These are phyloP conservation scores for Schizaphis graminum DNA, from an alignment of 2,888 invertebrate species.

Conservation along the genomic window DNA sequence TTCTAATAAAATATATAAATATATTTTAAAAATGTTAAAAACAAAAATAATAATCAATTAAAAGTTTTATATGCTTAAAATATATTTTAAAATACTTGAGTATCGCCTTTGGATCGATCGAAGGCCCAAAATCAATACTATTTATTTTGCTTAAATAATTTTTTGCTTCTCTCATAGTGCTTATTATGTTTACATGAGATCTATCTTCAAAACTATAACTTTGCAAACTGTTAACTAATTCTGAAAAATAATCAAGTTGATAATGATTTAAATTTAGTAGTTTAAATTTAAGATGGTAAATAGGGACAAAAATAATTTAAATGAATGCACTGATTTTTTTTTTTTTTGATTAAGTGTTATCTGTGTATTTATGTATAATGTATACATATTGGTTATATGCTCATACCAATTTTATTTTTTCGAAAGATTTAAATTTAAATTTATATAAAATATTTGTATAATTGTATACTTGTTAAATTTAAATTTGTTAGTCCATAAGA, in stretches of 20 bases:
- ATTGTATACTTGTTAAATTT: not conserved
- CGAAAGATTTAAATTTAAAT: not conserved
- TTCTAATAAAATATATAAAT: conserved; percentile 24
- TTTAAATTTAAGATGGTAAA: not conserved
- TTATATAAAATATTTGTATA: not conserved
- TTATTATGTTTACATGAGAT: conserved; percentile 69
- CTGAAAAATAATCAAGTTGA: conserved; percentile 23
- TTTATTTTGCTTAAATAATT: conserved; percentile 70
- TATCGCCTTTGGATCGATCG: conserved; percentile 43
- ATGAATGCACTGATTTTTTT: not conserved
- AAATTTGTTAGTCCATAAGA: not conserved
- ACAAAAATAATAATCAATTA: not conserved
- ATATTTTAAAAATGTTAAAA: not conserved
- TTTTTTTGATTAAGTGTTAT: not conserved
- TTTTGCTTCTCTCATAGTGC: conserved; percentile 71
- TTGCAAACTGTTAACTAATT: conserved; percentile 54
- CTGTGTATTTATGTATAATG: not conserved
- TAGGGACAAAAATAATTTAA: not conserved
- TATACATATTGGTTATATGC: not conserved
- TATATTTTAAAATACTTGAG: conserved; percentile 38
- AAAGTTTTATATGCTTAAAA: not conserved
- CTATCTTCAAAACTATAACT: conserved; percentile 66
- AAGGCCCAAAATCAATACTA: conserved; percentile 69
- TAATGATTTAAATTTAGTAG: not conserved
- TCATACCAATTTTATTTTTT: not conserved